phyloP scores from a whole-genome alignment of 2,888 invertebrate genomes.

The Steinernema hermaphroditum region DNA sequence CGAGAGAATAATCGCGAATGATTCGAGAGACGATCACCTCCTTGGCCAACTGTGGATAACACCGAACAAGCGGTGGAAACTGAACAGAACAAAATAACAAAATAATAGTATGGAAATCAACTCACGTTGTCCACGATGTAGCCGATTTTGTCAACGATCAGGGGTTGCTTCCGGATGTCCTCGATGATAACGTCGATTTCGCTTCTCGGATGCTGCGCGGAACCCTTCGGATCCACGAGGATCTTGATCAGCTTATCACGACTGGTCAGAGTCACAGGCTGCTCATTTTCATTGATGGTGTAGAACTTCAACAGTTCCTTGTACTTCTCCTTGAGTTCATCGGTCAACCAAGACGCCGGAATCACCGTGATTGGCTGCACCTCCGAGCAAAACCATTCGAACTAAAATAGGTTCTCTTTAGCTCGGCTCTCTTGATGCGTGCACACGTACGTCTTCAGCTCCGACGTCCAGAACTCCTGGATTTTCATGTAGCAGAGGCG shows the following conservation, averaged over 20 bases:
- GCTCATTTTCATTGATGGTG: background rate
- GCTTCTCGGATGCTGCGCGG: background rate
- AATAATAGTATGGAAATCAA: background rate
- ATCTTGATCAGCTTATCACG: background rate
- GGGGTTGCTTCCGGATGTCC: background rate
- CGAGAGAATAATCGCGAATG: background rate
- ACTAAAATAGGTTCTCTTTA: background rate
- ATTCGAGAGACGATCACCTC: background rate
- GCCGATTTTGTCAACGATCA: background rate
- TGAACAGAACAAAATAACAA: no score
- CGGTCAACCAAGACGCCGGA: background rate
- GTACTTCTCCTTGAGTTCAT: background rate
- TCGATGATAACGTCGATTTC: background rate
- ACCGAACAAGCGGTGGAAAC: background rate
- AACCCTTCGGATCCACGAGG: background rate
- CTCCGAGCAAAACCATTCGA: background rate
- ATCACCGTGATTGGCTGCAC: background rate
- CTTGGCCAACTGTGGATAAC: background rate
- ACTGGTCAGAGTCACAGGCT: background rate
- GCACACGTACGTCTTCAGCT: background rate
- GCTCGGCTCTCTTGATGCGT: no score
- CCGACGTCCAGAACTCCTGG: background rate
- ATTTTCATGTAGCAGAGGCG: slow-evolving; percentile 1
- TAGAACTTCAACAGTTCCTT: background rate
- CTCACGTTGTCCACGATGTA: background rate